These are phyloP conservation scores for Botrylloides violaceus DNA, from an alignment of 23 tunicate genomes.

Conservation along the genomic window DNA sequence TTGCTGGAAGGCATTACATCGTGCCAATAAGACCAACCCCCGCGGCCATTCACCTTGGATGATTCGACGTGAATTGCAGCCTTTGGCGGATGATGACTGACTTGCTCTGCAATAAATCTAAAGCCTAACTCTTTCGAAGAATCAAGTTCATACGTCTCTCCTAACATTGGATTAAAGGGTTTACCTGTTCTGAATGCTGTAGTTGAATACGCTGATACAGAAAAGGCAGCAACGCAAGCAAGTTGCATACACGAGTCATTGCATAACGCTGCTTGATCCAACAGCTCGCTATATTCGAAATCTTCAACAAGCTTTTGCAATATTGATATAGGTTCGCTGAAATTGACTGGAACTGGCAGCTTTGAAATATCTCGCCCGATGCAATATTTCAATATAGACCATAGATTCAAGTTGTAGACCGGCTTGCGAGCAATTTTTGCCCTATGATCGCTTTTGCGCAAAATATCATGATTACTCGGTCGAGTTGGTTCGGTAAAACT, in stretches of 20 bases:
- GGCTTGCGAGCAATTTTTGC: constrained; percentile 80
- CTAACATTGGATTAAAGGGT: constrained; percentile 97
- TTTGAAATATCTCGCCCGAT: constrained; percentile 93
- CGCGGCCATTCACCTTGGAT: constrained; percentile 20
- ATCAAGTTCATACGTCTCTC: constrained; percentile 90
- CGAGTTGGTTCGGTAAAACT: background rate
- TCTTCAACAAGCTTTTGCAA: constrained; percentile 89
- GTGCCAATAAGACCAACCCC: constrained; percentile 87
- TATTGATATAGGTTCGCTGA: constrained; percentile 95
- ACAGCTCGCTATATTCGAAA: constrained; percentile 57
- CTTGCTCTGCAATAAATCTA: constrained; percentile 82
- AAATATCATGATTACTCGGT: background rate
- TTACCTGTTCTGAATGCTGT: constrained; percentile 67
- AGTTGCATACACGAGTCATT: constrained; percentile 63
- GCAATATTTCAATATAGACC: constrained; percentile 89
- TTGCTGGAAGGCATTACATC: constrained; percentile 71
- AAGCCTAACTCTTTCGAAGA: constrained; percentile 67
- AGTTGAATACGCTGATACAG: constrained; percentile 77
- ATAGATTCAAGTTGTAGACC: constrained; percentile 60
- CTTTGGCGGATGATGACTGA: constrained; percentile 89
- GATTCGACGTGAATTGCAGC: constrained; percentile 87
- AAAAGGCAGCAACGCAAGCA: constrained; percentile 85
- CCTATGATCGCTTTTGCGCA: constrained; percentile 13
- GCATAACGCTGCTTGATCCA: constrained; percentile 67
- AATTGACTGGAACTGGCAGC: constrained; percentile 94